These are phyloP conservation scores for Lacerta agilis DNA, from an alignment of 2,797 vertebrate genomes.

Conservation along the genomic window DNA sequence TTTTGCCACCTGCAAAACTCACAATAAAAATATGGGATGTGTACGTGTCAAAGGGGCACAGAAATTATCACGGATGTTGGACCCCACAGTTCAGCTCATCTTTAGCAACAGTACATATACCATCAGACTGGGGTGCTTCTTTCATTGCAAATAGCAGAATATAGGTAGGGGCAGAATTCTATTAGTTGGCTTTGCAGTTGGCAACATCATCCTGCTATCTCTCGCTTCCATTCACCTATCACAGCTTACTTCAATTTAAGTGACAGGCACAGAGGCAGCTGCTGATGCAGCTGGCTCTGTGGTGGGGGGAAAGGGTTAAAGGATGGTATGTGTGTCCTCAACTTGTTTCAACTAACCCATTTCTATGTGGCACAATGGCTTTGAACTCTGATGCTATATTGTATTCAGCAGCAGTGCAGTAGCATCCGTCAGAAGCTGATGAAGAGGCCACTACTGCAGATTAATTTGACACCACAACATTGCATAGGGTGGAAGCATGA, in stretches of 20 bases:
- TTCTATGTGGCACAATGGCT: background rate
- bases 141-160: background rate
- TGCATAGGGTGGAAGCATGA: background rate
- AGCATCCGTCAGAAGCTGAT: background rate
- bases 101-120: background rate
- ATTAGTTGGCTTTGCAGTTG: constrained; percentile 54
- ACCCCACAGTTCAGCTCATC: background rate
- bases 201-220: constrained; percentile 3
- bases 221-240: constrained; percentile 25
- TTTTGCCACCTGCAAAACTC: background rate
- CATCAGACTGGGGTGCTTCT: background rate
- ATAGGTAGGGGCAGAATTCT: background rate
- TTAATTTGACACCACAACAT: background rate
- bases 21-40: background rate
- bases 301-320: background rate
- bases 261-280: background rate
- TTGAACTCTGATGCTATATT: background rate
- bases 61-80: background rate
- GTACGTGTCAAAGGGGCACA: background rate
- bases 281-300: background rate
- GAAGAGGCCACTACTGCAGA: background rate
- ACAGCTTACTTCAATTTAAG: background rate
- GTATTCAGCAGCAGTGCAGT: background rate
- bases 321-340: background rate
- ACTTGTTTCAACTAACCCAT: background rate